Evolutionary conservation across 2,797 vertebrate species (phyloP).

Genomic region (Falco biarmicus): DNA sequence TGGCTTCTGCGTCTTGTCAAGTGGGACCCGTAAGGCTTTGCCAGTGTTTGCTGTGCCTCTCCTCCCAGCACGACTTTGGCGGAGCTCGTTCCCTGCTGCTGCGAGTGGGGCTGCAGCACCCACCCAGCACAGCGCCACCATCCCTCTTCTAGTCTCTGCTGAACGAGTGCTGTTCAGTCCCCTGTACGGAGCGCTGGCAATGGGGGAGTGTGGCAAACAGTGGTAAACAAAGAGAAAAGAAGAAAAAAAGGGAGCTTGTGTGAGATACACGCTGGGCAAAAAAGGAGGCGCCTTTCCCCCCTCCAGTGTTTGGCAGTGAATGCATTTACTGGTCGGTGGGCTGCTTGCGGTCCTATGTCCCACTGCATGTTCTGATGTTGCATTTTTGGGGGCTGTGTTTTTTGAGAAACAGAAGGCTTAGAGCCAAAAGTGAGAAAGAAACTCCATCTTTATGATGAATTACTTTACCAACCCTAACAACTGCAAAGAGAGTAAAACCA

Average conservation of each 20-base stretch:
- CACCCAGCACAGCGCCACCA: fast-evolving
- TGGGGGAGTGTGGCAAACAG: background rate
- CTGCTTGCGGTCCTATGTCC: background rate
- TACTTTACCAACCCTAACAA: background rate
- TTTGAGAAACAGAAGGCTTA: background rate
- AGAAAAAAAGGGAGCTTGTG: background rate
- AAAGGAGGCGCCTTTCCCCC: background rate
- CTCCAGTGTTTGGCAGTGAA: background rate
- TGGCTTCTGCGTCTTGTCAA: background rate
- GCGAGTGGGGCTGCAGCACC: background rate
- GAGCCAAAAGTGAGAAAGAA: background rate
- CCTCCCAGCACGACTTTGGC: background rate
- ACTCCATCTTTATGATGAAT: background rate
- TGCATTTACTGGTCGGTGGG: background rate
- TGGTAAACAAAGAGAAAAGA: background rate
- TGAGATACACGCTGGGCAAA: background rate
- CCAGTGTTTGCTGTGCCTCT: background rate
- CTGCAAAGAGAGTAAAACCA: background rate
- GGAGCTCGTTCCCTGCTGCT: background rate
- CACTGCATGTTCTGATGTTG: background rate
- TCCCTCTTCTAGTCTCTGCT: background rate
- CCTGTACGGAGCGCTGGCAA: background rate
- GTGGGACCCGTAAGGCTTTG: background rate
- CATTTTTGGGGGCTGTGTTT: background rate
- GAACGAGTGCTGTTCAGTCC: background rate